Evolutionary conservation across 1,140 invertebrate genomes (phyloP).

Genomic region (Brachionus calyciflorus): DNA sequence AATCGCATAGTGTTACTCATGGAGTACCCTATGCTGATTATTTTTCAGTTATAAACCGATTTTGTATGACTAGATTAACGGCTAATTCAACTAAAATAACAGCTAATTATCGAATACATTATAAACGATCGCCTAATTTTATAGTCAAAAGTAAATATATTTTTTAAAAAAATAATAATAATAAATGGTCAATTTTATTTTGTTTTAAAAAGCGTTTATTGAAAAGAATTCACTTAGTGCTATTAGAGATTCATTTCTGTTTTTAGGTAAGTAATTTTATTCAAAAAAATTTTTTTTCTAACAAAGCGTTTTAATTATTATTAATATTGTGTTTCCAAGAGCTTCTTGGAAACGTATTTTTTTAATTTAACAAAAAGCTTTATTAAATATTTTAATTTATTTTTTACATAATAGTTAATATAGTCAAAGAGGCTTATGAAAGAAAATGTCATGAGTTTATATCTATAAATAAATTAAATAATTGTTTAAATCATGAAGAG

Average conservation of each 20-base stretch:
- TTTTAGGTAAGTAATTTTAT: conserved; percentile 33
- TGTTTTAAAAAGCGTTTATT: conserved; percentile 28
- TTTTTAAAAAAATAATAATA: no score
- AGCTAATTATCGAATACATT: neutral
- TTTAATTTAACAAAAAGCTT: conserved; percentile 8
- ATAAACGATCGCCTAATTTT: conserved; percentile 36
- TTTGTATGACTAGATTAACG: conserved; percentile 42
- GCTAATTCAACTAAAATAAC: neutral
- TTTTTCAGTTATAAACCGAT: conserved; percentile 34
- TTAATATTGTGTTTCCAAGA: conserved; percentile 22
- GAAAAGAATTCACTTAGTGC: conserved; percentile 35
- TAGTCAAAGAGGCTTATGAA: neutral
- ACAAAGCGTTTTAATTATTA: conserved; percentile 4
- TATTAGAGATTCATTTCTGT: conserved; percentile 31
- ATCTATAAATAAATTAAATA: neutral
- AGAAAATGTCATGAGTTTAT: conserved; percentile 12
- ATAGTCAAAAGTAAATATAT: conserved; percentile 39
- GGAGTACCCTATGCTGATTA: conserved; percentile 42
- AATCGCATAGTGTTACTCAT: conserved; percentile 31
- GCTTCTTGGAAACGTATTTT: conserved; percentile 10
- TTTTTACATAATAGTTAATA: neutral
- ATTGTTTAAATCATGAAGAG: neutral
- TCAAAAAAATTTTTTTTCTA: no score
- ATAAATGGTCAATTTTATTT: no score
- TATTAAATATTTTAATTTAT: no score